phyloP scores from a whole-genome alignment of 2,888 invertebrate species.

The Hydriomena furcata region DNA sequence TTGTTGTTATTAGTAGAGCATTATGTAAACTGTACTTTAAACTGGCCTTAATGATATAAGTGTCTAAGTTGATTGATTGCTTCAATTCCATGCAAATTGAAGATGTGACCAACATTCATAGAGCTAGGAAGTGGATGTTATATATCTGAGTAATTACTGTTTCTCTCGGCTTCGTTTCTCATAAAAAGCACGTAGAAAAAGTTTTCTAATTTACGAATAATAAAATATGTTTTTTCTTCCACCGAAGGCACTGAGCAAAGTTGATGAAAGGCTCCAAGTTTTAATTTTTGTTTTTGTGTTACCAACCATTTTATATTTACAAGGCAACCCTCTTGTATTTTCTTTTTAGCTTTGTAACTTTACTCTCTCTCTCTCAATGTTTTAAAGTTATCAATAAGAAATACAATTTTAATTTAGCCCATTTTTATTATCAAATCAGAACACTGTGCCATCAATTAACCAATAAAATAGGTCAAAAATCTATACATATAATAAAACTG shows the following conservation, averaged over 20 bases:
- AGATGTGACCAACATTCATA: conserved; percentile 29
- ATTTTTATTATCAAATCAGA: no score
- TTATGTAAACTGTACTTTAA: not conserved
- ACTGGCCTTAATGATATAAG: conserved; percentile 31
- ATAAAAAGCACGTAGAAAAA: conserved; percentile 62
- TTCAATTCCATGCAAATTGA: conserved; percentile 29
- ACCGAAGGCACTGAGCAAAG: conserved; percentile 62
- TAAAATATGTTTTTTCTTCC: conserved; percentile 67
- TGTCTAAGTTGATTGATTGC: conserved; percentile 40
- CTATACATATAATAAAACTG: no score
- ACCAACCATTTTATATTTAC: conserved; percentile 63
- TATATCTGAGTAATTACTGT: conserved; percentile 41
- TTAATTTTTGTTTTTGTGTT: conserved; percentile 71
- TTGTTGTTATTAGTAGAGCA: conserved; percentile 4
- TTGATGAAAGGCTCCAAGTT: conserved; percentile 71
- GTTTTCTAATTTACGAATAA: conserved; percentile 77
- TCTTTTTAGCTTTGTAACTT: conserved; percentile 40
- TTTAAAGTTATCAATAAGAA: conserved; percentile 8
- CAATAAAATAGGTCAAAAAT: no score
- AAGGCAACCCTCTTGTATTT: conserved; percentile 52
- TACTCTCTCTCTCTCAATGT: conserved; percentile 13
- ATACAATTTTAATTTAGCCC: not conserved
- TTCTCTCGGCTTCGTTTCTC: conserved; percentile 55
- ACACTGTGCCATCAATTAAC: no score
- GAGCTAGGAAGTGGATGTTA: conserved; percentile 24